These are phyloP conservation scores for Rhodinocichla rosea DNA, from an alignment of 2,113 vertebrate genomes.

Conservation along the genomic window DNA sequence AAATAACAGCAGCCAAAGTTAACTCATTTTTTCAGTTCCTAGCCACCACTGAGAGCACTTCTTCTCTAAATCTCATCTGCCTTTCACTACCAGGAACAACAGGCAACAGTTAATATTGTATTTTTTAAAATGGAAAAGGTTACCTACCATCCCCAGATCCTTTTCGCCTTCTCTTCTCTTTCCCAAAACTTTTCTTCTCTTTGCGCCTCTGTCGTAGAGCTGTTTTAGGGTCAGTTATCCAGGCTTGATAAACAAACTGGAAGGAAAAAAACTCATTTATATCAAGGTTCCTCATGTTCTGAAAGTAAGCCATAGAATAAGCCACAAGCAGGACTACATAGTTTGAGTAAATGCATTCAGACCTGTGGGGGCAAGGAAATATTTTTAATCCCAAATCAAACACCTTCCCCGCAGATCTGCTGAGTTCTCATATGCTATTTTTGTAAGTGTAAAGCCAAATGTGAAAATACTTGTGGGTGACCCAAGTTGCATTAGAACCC, in stretches of 20 bases:
- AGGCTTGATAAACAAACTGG: conserved; percentile 96
- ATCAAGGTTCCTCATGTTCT: conserved; percentile 1
- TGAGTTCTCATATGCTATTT: conserved; percentile 23
- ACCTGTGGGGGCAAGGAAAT: neutral
- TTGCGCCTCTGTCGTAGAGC: conserved; percentile 85
- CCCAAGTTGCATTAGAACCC: neutral
- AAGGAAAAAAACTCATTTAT: conserved; percentile 51
- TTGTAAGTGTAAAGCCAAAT: conserved; percentile 25
- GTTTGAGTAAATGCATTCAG: conserved; percentile 1
- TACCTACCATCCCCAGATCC: conserved; percentile 76
- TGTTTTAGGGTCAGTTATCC: conserved; percentile 96
- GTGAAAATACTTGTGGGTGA: conserved; percentile 5
- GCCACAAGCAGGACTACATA: neutral
- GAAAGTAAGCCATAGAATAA: conserved; percentile 11
- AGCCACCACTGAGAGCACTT: neutral
- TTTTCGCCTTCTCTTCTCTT: conserved; percentile 77
- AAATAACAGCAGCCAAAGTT: neutral
- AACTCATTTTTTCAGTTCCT: neutral
- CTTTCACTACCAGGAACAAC: neutral
- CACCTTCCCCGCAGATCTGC: neutral
- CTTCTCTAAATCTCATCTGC: neutral
- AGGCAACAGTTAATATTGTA: neutral
- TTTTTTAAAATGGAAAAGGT: neutral
- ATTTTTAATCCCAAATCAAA: conserved; percentile 5
- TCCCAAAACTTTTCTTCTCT: conserved; percentile 83